Conservation (phyloP, 2,113 vertebrate species). For the Neolamprologus longior region DNA sequence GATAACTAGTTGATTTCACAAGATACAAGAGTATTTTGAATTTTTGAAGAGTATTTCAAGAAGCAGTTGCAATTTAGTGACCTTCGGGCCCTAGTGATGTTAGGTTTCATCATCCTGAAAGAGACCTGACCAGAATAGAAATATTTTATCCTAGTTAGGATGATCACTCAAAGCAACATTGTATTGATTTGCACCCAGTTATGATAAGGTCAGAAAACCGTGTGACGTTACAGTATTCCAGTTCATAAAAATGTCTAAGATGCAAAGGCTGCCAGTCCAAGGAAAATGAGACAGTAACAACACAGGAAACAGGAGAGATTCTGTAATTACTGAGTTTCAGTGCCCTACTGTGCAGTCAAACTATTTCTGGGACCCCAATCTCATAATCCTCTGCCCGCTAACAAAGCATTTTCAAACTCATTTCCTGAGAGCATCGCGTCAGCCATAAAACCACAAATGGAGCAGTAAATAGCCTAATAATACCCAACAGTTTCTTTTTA, state of each 20-base stretch:
- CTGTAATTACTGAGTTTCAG: conserved; percentile 28
- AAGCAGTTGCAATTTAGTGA: background rate
- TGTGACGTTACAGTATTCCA: background rate
- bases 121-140: background rate
- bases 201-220: background rate
- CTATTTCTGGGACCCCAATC: conserved; percentile 49
- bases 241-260: background rate
- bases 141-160: background rate
- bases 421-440: conserved; percentile 39
- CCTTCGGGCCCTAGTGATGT: background rate
- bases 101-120: background rate
- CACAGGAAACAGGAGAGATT: background rate
- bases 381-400: conserved; percentile 44
- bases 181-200: background rate
- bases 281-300: background rate
- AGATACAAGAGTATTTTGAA: background rate
- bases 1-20: background rate
- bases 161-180: background rate
- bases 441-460: conserved; percentile 48
- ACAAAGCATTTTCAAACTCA: conserved; percentile 58
- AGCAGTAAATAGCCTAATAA: conserved; percentile 53
- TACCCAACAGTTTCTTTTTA: conserved; percentile 9
- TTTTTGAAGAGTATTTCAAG: background rate
- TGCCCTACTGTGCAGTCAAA: conserved; percentile 18
- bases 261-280: background rate